Conservation (phyloP, 1,140 invertebrate genomes). For the Diuraphis noxia region DNA sequence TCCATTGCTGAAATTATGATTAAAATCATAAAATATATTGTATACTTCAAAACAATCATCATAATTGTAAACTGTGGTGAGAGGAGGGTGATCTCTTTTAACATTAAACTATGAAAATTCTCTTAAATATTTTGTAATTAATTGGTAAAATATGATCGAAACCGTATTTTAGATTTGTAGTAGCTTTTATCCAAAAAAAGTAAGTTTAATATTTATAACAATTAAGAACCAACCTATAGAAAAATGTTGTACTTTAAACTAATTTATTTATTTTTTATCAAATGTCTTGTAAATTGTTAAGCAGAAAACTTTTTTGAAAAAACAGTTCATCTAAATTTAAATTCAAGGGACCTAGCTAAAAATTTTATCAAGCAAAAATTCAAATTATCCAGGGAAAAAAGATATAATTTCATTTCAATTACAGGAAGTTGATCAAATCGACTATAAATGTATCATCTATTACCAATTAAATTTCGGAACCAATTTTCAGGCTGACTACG, state of each 20-base stretch:
- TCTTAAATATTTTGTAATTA: background rate
- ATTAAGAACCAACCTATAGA: too few relatives aligned
- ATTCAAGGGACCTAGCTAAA: background rate
- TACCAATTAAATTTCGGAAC: too few relatives aligned
- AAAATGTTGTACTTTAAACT: background rate
- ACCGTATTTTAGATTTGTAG: background rate
- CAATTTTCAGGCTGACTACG: too few relatives aligned
- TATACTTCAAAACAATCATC: background rate
- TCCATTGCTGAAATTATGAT: conserved; percentile 70
- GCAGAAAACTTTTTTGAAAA: background rate
- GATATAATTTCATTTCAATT: too few relatives aligned
- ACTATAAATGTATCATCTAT: too few relatives aligned
- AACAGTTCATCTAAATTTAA: too few relatives aligned
- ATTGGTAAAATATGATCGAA: background rate
- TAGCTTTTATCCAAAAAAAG: background rate
- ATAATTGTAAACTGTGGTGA: background rate
- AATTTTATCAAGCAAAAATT: background rate
- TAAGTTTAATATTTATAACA: background rate
- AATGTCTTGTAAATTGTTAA: background rate
- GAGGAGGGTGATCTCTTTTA: background rate
- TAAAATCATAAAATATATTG: background rate
- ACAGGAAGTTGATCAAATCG: too few relatives aligned
- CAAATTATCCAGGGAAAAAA: too few relatives aligned
- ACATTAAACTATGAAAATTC: background rate
- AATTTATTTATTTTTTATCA: background rate